phyloP scores from a whole-genome alignment of 1,140 invertebrate species.

The Scaptomyza pallida region DNA sequence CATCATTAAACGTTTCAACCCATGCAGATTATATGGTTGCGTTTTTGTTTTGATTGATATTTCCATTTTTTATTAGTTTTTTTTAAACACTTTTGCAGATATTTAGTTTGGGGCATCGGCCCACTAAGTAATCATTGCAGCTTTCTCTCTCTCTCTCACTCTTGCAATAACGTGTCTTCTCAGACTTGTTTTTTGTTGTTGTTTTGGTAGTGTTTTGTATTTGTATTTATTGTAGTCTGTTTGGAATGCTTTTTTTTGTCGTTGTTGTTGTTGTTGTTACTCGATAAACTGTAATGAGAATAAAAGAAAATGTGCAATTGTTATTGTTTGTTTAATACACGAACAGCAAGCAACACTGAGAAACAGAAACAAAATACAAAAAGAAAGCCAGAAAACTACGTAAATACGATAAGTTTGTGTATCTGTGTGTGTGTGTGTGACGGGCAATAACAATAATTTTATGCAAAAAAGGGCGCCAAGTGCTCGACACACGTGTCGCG shows the following conservation, averaged over 20 bases:
- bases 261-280: conserved; percentile 17
- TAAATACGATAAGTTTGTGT: not conserved
- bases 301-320: conserved; percentile 36
- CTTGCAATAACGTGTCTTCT: not conserved
- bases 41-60: not conserved
- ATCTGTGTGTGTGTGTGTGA: not conserved
- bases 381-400: not conserved
- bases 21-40: not conserved
- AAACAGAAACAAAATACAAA: conserved; percentile 4
- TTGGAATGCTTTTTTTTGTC: conserved; percentile 63
- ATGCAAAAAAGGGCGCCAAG: conserved; percentile 79
- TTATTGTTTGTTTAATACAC: conserved; percentile 42
- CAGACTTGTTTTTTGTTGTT: conserved; percentile 25
- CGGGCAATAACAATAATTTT: conserved; percentile 60
- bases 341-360: not conserved
- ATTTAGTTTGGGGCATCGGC: conserved; percentile 22
- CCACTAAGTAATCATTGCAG: conserved; percentile 67
- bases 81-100: conserved; percentile 10
- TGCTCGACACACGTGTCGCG: conserved; percentile 67
- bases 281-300: conserved; percentile 60
- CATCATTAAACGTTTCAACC: not conserved
- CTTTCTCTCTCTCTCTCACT: conserved; percentile 10
- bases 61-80: conserved; percentile 20
- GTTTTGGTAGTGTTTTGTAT: conserved; percentile 21
- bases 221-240: conserved; percentile 34